A percentile compares a stretch with the other conserved stretches of the same genome.
These are phyloP conservation scores for Pangasius macronema DNA, from an alignment of 2,797 vertebrate genomes.

Conservation along the genomic window DNA sequence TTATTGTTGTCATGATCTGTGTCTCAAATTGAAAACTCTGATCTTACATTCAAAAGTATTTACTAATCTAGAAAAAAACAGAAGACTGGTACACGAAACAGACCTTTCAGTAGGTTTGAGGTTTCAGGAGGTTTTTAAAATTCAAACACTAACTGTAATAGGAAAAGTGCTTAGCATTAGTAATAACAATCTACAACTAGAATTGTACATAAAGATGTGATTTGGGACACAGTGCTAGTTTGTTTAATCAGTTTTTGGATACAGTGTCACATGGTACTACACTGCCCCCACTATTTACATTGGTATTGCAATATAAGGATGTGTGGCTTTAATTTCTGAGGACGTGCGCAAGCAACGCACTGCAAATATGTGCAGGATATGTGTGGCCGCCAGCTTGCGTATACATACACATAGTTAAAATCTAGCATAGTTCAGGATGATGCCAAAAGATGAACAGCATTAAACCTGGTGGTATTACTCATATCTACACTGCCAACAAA, in stretches of 20 bases:
- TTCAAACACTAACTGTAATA: neutral
- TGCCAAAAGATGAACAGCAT: neutral
- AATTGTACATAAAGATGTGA: neutral
- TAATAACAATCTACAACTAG: neutral
- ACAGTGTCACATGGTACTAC: neutral
- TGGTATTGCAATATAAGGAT: neutral
- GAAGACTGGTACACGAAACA: neutral
- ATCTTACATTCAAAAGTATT: neutral
- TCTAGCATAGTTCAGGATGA: neutral
- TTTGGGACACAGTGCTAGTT: neutral
- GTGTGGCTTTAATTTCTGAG: no score
- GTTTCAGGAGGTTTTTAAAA: neutral
- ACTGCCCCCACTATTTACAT: neutral
- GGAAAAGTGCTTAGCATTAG: neutral
- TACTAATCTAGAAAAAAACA: neutral
- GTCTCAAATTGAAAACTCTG: neutral
- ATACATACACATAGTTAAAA: neutral
- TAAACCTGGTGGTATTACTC: neutral
- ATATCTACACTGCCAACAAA: neutral
- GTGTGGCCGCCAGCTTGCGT: neutral
- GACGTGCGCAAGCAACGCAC: neutral
- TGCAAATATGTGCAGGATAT: neutral
- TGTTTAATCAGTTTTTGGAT: neutral
- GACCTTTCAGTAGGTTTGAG: neutral
- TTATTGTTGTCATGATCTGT: neutral